phyloP scores from a whole-genome alignment of 1,140 invertebrate genomes.

The Archivesica marissinica region DNA sequence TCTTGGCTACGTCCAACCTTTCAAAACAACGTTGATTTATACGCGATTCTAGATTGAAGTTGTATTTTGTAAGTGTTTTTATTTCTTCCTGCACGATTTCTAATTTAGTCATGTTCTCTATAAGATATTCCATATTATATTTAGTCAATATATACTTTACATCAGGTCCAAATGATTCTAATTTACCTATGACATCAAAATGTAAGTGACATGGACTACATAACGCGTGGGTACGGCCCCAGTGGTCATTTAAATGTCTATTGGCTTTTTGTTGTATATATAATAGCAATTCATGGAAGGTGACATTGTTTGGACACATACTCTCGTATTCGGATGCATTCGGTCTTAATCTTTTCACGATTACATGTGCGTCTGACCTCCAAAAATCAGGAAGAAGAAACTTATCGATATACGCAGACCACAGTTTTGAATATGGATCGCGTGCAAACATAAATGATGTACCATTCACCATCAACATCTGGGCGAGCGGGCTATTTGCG shows the following conservation, averaged over 20 bases:
- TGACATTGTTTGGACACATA: slow-evolving; percentile 64
- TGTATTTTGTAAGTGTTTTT: slow-evolving; percentile 24
- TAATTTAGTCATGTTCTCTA: neutral
- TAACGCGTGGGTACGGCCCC: slow-evolving; percentile 49
- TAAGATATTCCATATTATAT: neutral
- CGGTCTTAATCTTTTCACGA: slow-evolving; percentile 13
- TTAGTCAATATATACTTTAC: slow-evolving; percentile 26
- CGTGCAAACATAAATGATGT: slow-evolving; percentile 65
- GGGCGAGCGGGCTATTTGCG: neutral
- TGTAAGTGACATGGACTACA: slow-evolving; percentile 60
- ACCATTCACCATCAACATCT: neutral
- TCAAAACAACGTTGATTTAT: slow-evolving; percentile 37
- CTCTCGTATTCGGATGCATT: slow-evolving; percentile 15
- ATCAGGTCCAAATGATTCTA: slow-evolving; percentile 56
- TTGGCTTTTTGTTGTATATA: slow-evolving; percentile 34
- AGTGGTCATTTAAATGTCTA: slow-evolving; percentile 60
- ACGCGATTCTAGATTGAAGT: slow-evolving; percentile 21
- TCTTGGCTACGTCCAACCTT: slow-evolving; percentile 26
- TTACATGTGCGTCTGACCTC: slow-evolving; percentile 8
- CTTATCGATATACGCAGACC: slow-evolving; percentile 70
- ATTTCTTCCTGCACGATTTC: slow-evolving; percentile 2
- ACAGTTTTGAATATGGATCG: slow-evolving; percentile 67
- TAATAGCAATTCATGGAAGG: slow-evolving; percentile 66
- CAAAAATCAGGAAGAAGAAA: slow-evolving; percentile 64
- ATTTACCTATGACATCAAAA: slow-evolving; percentile 52